A percentile compares a stretch with the other conserved stretches of the same genome.
Evolutionary conservation across 2,797 vertebrate genomes (phyloP).

Genomic region (Smutsia temminckii): DNA sequence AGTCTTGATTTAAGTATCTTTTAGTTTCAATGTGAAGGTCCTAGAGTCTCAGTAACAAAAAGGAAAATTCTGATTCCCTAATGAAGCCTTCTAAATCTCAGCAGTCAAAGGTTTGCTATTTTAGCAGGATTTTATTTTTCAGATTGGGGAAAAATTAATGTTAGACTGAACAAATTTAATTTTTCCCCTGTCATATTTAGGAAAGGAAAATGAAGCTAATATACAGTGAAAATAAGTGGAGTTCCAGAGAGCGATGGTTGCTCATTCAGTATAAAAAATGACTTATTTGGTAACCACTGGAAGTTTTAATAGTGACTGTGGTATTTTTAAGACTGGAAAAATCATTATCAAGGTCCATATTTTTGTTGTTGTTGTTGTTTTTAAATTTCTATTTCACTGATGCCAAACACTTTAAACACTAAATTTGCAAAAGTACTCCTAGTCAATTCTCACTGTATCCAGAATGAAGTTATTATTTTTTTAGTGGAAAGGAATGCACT

Average conservation of each 20-base stretch:
- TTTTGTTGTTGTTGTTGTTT: neutral
- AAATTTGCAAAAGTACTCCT: conserved; percentile 31
- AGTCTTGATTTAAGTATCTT: conserved; percentile 24
- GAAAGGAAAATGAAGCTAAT: neutral
- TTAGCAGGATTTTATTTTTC: neutral
- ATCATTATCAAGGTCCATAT: neutral
- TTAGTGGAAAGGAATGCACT: neutral
- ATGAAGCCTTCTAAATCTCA: conserved; percentile 54
- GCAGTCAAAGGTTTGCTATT: conserved; percentile 25
- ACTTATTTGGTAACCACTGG: neutral
- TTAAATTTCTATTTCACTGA: neutral
- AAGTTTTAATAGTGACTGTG: neutral
- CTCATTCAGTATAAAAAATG: neutral
- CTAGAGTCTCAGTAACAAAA: conserved; percentile 41
- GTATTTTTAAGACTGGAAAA: neutral
- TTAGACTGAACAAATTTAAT: conserved; percentile 31
- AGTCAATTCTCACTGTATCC: neutral
- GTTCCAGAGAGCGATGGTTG: neutral
- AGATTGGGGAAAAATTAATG: conserved; percentile 50
- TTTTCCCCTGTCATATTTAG: neutral
- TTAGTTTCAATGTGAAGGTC: conserved; percentile 37
- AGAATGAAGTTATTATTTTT: neutral
- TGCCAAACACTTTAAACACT: neutral
- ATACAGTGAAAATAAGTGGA: neutral
- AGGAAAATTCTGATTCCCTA: conserved; percentile 44